Evolutionary conservation across 2,797 vertebrate species (phyloP), one percentile per base, ranked within the genome.

Genomic region (Leptoclinus maculatus): DNA sequence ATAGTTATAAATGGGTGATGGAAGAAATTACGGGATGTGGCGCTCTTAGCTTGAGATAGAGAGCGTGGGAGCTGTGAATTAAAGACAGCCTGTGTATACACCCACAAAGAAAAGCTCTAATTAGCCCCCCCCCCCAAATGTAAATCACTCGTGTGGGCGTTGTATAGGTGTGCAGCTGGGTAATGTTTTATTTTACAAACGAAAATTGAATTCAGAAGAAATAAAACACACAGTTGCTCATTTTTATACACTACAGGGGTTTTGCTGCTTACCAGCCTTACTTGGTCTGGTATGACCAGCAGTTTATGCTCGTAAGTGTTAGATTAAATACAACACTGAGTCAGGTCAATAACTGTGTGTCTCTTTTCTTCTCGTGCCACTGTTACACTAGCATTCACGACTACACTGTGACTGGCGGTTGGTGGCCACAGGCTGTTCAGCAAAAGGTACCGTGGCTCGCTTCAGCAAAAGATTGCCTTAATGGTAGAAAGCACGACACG

Each of bases 91-190:
- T 8, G n/a, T 8, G n/a, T 54, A n/a, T 8, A 54, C 62, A 62
- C 62, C 58, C 34, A 43, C 45, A 39, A 32, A 43, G 62, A 47
- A 60, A 51, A 68, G 2, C 65, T 47, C 34, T 56, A 70, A 71
- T 71, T 66, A 62, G 38, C 12, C 45, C 32, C 32, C 29, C 12
- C 43, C 47, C 3, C 3, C 17, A 66, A 4, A 58, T 32, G 58
- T 7, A 38, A 71, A 66, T 65, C 43, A 43, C 25, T n/a, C 0
- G 4, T 54, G 43, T 38, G 27, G 66, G 60, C 27, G 25, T 66
- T 65, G 13, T 2, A 62, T 13, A 41, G 14, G 19, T 47, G 23
- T 56, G 38, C 38, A 65, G 23, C 34, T 56, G 12, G 14, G 11
- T 12, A 47, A 53, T 45, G 9, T 58, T 39, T 29, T 13, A 29